phyloP scores from a whole-genome alignment of 1,140 invertebrate genomes.

The Hyposmocoma kahamanoa region DNA sequence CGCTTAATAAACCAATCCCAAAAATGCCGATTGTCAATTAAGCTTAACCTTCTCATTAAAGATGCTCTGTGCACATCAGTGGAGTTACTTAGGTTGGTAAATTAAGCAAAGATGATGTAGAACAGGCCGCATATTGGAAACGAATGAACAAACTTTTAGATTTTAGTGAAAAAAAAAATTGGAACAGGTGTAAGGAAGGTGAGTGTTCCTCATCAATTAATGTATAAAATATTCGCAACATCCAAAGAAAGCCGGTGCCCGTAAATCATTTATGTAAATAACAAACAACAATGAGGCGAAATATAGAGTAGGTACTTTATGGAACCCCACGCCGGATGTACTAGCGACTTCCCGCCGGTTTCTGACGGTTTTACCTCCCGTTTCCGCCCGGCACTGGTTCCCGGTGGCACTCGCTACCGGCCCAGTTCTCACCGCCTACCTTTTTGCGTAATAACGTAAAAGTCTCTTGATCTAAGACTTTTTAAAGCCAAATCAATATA shows the following conservation, averaged over 20 bases:
- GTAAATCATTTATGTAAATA: slow-evolving; percentile 51
- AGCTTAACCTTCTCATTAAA: too few species aligned
- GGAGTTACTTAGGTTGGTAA: background rate
- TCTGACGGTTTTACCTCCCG: slow-evolving; percentile 33
- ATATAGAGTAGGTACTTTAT: slow-evolving; percentile 30
- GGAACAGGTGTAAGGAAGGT: background rate
- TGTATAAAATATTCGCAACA: slow-evolving; percentile 11
- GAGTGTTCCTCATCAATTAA: slow-evolving; percentile 16
- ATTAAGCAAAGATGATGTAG: background rate
- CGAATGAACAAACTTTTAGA: background rate
- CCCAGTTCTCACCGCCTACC: too few species aligned
- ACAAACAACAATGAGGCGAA: slow-evolving; percentile 34
- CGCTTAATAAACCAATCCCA: too few species aligned
- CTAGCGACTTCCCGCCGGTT: slow-evolving; percentile 32
- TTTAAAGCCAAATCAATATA: too few species aligned
- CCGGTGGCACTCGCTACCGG: background rate
- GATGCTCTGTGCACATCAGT: too few species aligned
- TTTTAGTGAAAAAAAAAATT: slow-evolving; percentile 1
- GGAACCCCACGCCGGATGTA: slow-evolving; percentile 27
- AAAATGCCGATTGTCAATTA: too few species aligned
- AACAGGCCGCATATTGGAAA: background rate
- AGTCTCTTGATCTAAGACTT: too few species aligned
- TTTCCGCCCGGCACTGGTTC: slow-evolving; percentile 21
- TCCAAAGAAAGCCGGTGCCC: slow-evolving; percentile 20
- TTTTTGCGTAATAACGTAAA: too few species aligned